phyloP scores from a whole-genome alignment of 2,113 vertebrate species.

The Seriola quinqueradiata region DNA sequence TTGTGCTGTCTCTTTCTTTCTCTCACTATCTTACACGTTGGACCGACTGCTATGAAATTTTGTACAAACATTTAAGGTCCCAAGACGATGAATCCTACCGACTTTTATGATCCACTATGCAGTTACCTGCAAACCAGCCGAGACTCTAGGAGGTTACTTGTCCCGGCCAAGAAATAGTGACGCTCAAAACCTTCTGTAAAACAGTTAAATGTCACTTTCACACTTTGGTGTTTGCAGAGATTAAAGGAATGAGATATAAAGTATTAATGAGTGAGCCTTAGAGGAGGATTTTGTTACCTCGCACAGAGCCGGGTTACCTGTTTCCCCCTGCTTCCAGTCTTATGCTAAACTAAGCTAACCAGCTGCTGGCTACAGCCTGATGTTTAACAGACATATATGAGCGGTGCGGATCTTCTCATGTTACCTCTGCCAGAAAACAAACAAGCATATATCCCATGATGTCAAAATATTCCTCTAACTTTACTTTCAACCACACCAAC shows the following conservation, averaged over 20 bases:
- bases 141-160: no score
- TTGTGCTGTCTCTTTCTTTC: background rate
- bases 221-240: background rate
- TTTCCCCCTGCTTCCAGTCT: background rate
- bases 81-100: background rate
- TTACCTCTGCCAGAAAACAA: no score
- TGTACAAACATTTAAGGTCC: background rate
- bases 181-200: background rate
- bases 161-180: background rate
- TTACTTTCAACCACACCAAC: background rate
- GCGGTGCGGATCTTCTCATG: no score
- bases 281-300: background rate
- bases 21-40: background rate
- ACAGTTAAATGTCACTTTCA: background rate
- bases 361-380: no score
- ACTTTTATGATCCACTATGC: background rate
- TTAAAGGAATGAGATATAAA: background rate
- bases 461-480: no score
- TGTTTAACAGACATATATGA: no score
- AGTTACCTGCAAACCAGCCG: background rate
- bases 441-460: no score
- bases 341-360: no score
- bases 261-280: background rate
- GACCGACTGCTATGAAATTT: background rate
- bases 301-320: background rate